Evolutionary conservation across 2,888 invertebrate genomes (phyloP).

Genomic region (Erebia ligea): DNA sequence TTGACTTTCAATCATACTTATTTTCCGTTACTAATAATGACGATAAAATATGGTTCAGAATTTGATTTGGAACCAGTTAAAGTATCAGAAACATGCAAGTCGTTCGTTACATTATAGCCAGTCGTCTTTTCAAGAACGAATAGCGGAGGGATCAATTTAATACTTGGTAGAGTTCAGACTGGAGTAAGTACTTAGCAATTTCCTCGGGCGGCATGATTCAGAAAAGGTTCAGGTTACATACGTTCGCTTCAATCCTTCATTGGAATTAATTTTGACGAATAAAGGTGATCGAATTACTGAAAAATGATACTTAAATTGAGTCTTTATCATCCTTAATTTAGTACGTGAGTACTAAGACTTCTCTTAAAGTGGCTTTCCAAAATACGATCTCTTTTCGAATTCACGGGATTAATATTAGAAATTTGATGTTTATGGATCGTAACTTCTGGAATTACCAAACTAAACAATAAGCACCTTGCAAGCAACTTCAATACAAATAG

Average conservation of each 20-base stretch:
- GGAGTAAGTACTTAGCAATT: conserved; percentile 26
- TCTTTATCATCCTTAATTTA: not conserved
- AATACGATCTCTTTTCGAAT: too few species aligned
- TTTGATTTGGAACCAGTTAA: not conserved
- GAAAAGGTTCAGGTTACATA: conserved; percentile 31
- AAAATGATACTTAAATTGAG: conserved; percentile 18
- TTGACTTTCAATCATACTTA: not conserved
- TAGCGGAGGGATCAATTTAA: conserved; percentile 20
- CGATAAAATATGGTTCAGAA: not conserved
- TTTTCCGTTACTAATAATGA: not conserved
- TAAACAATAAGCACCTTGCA: too few species aligned
- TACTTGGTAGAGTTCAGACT: conserved; percentile 26
- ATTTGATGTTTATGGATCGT: too few species aligned
- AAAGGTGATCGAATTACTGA: conserved; percentile 26
- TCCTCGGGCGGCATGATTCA: conserved; percentile 29
- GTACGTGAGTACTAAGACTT: not conserved
- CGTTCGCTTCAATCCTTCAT: conserved; percentile 25
- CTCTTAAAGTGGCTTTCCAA: too few species aligned
- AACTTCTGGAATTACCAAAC: too few species aligned
- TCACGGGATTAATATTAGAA: too few species aligned
- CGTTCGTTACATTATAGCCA: conserved; percentile 1
- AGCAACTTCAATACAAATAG: too few species aligned
- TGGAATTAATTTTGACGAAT: conserved; percentile 27
- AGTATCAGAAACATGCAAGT: not conserved
- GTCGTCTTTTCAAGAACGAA: conserved; percentile 21